These are phyloP conservation scores for Lytechinus variegatus DNA, from an alignment of 35 echinoderm and acorn worm species.

Conservation along the genomic window DNA sequence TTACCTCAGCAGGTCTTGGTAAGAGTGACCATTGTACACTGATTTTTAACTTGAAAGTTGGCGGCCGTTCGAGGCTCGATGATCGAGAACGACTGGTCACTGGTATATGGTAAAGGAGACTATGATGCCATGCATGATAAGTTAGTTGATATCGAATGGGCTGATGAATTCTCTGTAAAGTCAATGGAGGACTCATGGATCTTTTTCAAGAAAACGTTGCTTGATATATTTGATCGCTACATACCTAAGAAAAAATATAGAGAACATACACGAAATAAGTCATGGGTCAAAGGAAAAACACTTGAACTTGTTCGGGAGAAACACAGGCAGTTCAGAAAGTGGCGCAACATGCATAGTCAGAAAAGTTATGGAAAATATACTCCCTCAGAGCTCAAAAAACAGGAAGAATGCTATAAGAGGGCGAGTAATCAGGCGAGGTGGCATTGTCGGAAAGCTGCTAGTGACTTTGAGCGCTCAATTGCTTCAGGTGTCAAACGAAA, in stretches of 20 bases:
- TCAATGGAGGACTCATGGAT: conserved; percentile 5
- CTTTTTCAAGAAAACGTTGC: background rate
- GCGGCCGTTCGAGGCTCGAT: conserved; percentile 17
- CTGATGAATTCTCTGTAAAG: background rate
- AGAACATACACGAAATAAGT: background rate
- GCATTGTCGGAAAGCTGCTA: conserved; percentile 40
- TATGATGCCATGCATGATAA: conserved; percentile 25
- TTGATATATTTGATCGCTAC: background rate
- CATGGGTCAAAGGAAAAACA: conserved; percentile 43
- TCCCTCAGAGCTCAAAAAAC: background rate
- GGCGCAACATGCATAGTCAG: too few relatives aligned
- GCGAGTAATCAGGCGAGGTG: conserved; percentile 43
- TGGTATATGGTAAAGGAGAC: conserved; percentile 45
- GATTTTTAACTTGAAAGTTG: conserved; percentile 1
- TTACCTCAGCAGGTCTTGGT: background rate
- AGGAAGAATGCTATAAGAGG: background rate
- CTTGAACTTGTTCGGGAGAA: background rate
- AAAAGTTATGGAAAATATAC: too few relatives aligned
- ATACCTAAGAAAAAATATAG: conserved; percentile 28
- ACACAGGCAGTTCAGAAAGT: conserved; percentile 42
- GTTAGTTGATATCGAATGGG: conserved; percentile 40
- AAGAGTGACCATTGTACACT: background rate
- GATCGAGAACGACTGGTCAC: background rate
- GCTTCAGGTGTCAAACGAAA: conserved; percentile 54
- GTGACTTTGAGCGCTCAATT: conserved; percentile 31